These are phyloP conservation scores for Drosophila truncata DNA, from an alignment of 1,140 invertebrate species.

Conservation along the genomic window DNA sequence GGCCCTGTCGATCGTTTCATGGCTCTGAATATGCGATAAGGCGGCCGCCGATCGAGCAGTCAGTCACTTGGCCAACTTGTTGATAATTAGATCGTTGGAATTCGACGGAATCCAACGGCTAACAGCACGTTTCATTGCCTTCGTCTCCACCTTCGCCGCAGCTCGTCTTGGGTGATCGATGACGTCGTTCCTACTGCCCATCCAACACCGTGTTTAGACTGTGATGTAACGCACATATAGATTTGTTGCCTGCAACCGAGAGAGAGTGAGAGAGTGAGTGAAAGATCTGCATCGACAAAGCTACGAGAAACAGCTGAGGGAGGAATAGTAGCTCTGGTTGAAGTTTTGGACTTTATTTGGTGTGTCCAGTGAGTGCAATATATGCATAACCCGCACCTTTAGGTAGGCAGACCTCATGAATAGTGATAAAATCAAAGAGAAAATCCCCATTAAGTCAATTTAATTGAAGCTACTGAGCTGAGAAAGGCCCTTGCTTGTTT, in stretches of 20 bases:
- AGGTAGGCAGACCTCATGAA: neutral
- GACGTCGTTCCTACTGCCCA: conserved; percentile 40
- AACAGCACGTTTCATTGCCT: conserved; percentile 19
- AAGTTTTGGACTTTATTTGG: neutral
- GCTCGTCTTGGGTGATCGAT: conserved; percentile 36
- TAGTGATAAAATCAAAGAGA: neutral
- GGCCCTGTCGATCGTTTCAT: conserved; percentile 32
- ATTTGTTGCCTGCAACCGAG: conserved; percentile 34
- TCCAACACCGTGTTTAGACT: conserved; percentile 14
- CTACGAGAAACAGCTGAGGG: neutral
- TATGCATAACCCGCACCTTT: neutral
- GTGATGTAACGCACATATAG: conserved; percentile 61
- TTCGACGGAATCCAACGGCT: conserved; percentile 16
- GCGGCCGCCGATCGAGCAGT: conserved; percentile 29
- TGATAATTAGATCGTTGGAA: conserved; percentile 39
- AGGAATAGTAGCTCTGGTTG: neutral
- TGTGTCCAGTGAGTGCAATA: neutral
- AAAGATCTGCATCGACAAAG: conserved; percentile 41
- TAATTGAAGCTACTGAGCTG: neutral
- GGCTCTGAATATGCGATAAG: conserved; percentile 44
- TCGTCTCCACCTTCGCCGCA: neutral
- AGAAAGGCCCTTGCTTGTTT: neutral
- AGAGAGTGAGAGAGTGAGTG: conserved; percentile 37
- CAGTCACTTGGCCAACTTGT: conserved; percentile 41
- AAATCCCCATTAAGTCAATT: neutral